Percentiles rank a stretch among this genome's conserved stretches.
phyloP scores from a whole-genome alignment of 2,888 invertebrate genomes.

The Creontiades dilutus region DNA sequence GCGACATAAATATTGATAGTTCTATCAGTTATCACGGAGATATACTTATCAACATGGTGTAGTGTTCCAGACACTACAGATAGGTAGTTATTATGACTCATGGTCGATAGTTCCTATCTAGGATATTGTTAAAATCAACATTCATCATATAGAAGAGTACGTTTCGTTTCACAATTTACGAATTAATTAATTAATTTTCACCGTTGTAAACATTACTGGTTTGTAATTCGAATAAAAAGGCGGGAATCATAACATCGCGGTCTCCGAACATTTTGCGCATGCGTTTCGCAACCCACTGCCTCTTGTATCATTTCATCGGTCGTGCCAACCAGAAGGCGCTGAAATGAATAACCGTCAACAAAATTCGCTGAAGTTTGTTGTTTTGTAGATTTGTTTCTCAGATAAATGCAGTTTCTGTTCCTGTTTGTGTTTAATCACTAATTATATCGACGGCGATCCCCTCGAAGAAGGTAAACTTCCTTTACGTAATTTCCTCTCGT shows the following conservation, averaged over 20 bases:
- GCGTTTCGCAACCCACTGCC: neutral
- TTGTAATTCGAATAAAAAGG: neutral
- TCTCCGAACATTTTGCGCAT: neutral
- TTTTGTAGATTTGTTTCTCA: neutral
- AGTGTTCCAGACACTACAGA: too few species aligned
- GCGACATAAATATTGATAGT: too few species aligned
- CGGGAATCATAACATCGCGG: neutral
- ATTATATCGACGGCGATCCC: neutral
- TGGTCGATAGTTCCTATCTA: too few species aligned
- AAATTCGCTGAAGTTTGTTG: neutral
- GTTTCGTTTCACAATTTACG: too few species aligned
- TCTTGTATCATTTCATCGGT: neutral
- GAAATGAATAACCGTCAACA: conserved; percentile 28
- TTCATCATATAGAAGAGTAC: too few species aligned
- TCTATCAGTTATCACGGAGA: too few species aligned
- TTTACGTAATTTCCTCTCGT: too few species aligned
- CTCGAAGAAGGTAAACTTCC: neutral
- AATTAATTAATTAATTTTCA: too few species aligned
- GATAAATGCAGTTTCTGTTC: neutral
- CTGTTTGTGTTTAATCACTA: neutral
- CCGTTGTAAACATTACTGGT: too few species aligned
- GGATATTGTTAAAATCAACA: too few species aligned
- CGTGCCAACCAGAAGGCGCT: conserved; percentile 1
- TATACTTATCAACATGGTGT: too few species aligned
- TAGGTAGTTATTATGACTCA: too few species aligned